Base-by-base conservation (phyloP, 2,888 invertebrate genomes). In the Sycophila texana region DNA sequence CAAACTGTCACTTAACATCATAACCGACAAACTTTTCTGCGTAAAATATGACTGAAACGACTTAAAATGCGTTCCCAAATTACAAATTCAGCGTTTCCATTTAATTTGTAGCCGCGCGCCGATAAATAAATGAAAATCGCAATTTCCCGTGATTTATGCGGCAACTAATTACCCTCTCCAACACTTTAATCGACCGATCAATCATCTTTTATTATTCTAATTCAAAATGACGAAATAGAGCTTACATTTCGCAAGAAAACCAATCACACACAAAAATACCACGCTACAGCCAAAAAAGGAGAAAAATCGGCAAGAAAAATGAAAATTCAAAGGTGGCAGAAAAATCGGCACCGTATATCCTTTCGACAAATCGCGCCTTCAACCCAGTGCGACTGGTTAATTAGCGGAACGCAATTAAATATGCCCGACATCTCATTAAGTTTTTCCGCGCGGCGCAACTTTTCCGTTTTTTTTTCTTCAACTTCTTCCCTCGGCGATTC, bases 171-270 rank as follows among this genome's bases (percentile, higher is more conserved):
- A n/a, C 53, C 18, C 18, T 18, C 47, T 39, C 63, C 47, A 63
- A 67, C 51, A 67, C 22, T 67, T 67, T 67, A 51, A 26, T 26
- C 66, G 55, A 55, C n/a, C 30, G 26, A 68, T 68, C 30, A n/a
- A 39, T 55, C 55, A 55, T n/a, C 53, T n/a, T 4, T 53, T 53
- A 53, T 53, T 53, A 53, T 53, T 53, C 53, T 53, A 53, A 16
- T 53, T 5, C 14, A 53, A 13, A n/a, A 53, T n/a, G 14, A 53
- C n/a, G 53, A 53, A 53, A 53, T 16, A 5, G 0, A 53, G 53
- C 53, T 7, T 7, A 14, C 53, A 53, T 53, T n/a, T 14, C n/a
- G n/a, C n/a, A 14, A 53, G 4, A 16, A 53, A 53, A 16, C n/a
- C 53, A 53, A 4, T 26, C 3, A 26, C 26, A 26, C 1, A 26